phyloP scores from a whole-genome alignment of 2,888 invertebrate genomes.

The Macroteleia sp. region DNA sequence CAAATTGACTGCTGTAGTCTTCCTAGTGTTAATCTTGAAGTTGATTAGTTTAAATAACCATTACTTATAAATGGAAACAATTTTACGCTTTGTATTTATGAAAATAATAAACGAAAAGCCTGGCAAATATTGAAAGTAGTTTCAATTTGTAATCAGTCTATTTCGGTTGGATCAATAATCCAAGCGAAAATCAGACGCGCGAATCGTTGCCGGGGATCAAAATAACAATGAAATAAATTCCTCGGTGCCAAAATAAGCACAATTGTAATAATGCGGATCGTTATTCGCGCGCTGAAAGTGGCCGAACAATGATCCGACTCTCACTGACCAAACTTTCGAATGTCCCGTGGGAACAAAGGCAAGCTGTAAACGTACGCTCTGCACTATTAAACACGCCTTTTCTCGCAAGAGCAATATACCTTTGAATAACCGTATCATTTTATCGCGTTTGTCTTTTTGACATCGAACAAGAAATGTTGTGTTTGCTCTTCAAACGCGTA shows the following conservation, averaged over 20 bases:
- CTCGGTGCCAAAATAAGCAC: constrained; percentile 4
- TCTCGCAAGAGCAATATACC: constrained; percentile 40
- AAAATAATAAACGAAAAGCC: not conserved
- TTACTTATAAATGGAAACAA: too few relatives aligned
- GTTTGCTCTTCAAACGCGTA: constrained; percentile 23
- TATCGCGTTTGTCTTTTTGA: constrained; percentile 54
- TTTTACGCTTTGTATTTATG: too few relatives aligned
- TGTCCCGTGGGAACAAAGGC: constrained; percentile 34
- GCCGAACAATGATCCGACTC: constrained; percentile 42
- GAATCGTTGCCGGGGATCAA: constrained; percentile 14
- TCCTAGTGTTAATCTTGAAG: too few relatives aligned
- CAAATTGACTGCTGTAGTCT: too few relatives aligned
- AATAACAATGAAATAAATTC: constrained; percentile 36
- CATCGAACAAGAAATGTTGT: constrained; percentile 31
- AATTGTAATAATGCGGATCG: constrained; percentile 12
- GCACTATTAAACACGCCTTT: constrained; percentile 52
- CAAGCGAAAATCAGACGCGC: too few relatives aligned
- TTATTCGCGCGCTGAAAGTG: constrained; percentile 23
- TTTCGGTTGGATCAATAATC: constrained; percentile 25
- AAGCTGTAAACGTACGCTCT: constrained; percentile 25
- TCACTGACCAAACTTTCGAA: constrained; percentile 41
- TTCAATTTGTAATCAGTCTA: constrained; percentile 18
- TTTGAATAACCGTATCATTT: constrained; percentile 52
- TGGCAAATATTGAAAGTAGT: not conserved
- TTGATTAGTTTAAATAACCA: too few relatives aligned